Base-by-base conservation (phyloP, 2,888 invertebrate genomes). In the Torymus auratus region DNA sequence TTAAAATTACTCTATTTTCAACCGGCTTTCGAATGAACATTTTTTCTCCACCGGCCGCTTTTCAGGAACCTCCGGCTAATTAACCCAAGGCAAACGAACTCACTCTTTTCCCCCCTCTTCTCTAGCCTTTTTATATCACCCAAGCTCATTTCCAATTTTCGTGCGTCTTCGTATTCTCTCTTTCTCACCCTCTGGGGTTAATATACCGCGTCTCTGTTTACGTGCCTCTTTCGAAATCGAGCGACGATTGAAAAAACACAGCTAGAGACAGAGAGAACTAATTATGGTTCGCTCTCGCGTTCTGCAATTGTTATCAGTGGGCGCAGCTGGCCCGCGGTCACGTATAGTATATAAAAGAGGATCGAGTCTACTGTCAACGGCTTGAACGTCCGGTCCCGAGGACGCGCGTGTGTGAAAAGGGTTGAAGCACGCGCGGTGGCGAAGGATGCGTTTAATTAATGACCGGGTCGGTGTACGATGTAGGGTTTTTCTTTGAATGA, bases 171-270 rank as follows among this genome's bases (percentile, higher is more conserved):
- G 52, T 17, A 23, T 61, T 41, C 15, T 2, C 4, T 5, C 13
- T 41, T 7, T 41, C 7, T 41, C 28, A 2, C 0, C 15, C 41
- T 10, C 20, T 4, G 10, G 50, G 52, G 65, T 64, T 77, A 56
- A 71, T 77, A 82, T 72, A 73, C 56, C 55, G 56, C 83, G 84
- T 84, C 81, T 85, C 82, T 85, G 84, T 85, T 85, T 85, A 82
- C 82, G 81, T 69, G 82, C 77, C 82, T 80, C 83, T 80, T 84
- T 81, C 85, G 83, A 81, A 70, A 76, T 17, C 20, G 41, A 76
- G n/a, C 20, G 41, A 58, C 67, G 55, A 77, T 73, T 17, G 50
- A 64, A 65, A 73, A 73, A 71, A 61, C 15, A 50, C 7, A 23
- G 50, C 11, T 0, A 10, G 64, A n/a, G 10, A 64, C 13, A 0